These are phyloP conservation scores for Crossocerus cetratus DNA, from an alignment of 2,888 invertebrate genomes.

Conservation along the genomic window DNA sequence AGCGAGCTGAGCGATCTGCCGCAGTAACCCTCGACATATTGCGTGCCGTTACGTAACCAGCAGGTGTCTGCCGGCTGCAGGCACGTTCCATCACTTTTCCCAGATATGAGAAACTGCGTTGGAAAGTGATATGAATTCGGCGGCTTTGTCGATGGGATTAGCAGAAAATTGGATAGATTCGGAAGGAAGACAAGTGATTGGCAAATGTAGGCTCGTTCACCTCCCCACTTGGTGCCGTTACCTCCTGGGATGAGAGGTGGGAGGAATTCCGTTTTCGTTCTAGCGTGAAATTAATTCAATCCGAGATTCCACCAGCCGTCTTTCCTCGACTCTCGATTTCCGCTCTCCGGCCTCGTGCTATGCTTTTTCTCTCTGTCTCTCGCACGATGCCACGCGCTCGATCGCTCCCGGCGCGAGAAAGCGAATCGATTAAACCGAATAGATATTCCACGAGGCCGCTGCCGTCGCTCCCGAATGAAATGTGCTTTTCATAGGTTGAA, in stretches of 20 bases:
- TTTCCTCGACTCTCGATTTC: background rate
- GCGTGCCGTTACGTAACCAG: too few relatives aligned
- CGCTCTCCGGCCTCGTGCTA: background rate
- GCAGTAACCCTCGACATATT: too few relatives aligned
- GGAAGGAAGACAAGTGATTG: background rate
- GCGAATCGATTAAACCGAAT: conserved; percentile 19
- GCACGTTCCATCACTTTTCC: conserved; percentile 12
- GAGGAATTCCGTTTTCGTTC: conserved; percentile 29
- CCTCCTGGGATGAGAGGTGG: too few relatives aligned
- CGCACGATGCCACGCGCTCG: background rate
- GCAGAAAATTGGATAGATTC: conserved; percentile 22
- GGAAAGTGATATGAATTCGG: background rate
- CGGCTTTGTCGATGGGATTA: conserved; percentile 6
- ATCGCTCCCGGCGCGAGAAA: conserved; percentile 4
- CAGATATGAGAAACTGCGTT: too few relatives aligned
- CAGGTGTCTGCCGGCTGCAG: too few relatives aligned
- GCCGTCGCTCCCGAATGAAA: background rate
- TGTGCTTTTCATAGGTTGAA: background rate
- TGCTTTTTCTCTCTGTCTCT: background rate
- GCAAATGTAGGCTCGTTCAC: too few relatives aligned
- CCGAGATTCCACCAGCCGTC: background rate
- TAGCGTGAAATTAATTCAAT: conserved; percentile 43
- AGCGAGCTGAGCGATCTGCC: too few relatives aligned
- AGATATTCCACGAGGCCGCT: background rate
- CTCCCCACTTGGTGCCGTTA: too few relatives aligned